These are phyloP conservation scores for Gryon sp. DNA, from an alignment of 1,140 invertebrate genomes.

Conservation along the genomic window DNA sequence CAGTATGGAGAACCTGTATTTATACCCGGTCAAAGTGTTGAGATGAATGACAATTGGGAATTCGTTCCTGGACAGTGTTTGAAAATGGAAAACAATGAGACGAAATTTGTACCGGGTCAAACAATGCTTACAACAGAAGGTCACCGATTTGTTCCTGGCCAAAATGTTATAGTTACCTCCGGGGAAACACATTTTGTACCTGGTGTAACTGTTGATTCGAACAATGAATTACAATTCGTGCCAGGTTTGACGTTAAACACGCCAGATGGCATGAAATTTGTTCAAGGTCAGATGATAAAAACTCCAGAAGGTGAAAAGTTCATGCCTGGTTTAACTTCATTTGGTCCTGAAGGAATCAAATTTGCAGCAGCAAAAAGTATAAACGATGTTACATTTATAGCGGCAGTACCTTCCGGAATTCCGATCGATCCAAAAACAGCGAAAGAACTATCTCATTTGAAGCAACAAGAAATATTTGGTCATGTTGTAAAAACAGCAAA, in stretches of 20 bases:
- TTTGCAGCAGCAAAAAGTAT: conserved; percentile 82
- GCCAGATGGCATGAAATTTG: conserved; percentile 83
- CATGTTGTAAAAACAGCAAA: conserved; percentile 85
- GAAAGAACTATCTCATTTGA: conserved; percentile 73
- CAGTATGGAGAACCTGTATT: conserved; percentile 80
- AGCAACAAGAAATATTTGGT: conserved; percentile 83
- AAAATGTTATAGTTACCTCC: conserved; percentile 80
- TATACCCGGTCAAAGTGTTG: conserved; percentile 78
- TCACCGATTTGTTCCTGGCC: conserved; percentile 84
- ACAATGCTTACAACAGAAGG: conserved; percentile 81
- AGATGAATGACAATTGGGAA: conserved; percentile 71
- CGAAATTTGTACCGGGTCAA: conserved; percentile 83
- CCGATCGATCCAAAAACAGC: conserved; percentile 82
- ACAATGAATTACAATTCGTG: conserved; percentile 81
- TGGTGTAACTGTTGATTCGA: conserved; percentile 80
- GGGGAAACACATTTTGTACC: conserved; percentile 83
- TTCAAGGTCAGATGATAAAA: conserved; percentile 84
- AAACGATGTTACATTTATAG: conserved; percentile 80
- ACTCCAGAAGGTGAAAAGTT: conserved; percentile 82
- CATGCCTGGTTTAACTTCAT: conserved; percentile 81
- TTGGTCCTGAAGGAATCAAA: conserved; percentile 79
- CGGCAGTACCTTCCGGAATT: conserved; percentile 80
- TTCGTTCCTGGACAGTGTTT: conserved; percentile 80
- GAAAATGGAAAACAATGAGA: conserved; percentile 68
- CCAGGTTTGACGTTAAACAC: conserved; percentile 85